Evolutionary conservation across 1,140 invertebrate genomes (phyloP).

Genomic region (Harpegnathos saltator): DNA sequence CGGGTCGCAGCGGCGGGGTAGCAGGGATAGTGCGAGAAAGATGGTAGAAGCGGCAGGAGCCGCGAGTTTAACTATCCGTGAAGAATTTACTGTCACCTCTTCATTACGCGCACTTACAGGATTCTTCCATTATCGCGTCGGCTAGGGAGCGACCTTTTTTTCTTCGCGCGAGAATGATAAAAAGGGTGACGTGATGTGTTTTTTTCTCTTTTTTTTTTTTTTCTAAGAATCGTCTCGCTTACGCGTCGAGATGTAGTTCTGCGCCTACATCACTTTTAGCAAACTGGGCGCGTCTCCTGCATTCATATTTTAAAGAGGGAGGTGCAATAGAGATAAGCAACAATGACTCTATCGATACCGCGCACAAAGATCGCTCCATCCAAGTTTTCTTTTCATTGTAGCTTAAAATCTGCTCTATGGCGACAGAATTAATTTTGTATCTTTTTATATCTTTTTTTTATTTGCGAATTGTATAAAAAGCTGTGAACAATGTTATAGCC

Average conservation of each 20-base stretch:
- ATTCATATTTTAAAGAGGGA: neutral
- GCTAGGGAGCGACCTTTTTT: slow-evolving; percentile 45
- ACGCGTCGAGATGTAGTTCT: neutral
- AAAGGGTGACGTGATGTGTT: neutral
- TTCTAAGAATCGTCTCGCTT: slow-evolving; percentile 4
- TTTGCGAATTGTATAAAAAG: neutral
- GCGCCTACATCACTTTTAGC: neutral
- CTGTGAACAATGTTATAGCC: neutral
- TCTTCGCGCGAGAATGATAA: slow-evolving; percentile 7
- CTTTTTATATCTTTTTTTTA: neutral
- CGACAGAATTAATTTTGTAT: neutral
- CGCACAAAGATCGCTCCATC: neutral
- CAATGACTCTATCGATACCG: neutral
- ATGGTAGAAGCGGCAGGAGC: slow-evolving; percentile 21
- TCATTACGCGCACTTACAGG: slow-evolving; percentile 61
- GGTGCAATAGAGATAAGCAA: neutral
- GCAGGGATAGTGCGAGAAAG: slow-evolving; percentile 12
- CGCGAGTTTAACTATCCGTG: slow-evolving; percentile 72
- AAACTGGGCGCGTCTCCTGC: neutral
- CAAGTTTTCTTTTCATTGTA: neutral
- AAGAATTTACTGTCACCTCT: slow-evolving; percentile 73
- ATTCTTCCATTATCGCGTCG: slow-evolving; percentile 64
- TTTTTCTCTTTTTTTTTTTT: neutral
- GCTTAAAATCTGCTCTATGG: neutral
- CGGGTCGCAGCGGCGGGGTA: slow-evolving; percentile 10